These are phyloP conservation scores for Cerastis leucographa DNA, from an alignment of 2,888 invertebrate genomes.

Conservation along the genomic window DNA sequence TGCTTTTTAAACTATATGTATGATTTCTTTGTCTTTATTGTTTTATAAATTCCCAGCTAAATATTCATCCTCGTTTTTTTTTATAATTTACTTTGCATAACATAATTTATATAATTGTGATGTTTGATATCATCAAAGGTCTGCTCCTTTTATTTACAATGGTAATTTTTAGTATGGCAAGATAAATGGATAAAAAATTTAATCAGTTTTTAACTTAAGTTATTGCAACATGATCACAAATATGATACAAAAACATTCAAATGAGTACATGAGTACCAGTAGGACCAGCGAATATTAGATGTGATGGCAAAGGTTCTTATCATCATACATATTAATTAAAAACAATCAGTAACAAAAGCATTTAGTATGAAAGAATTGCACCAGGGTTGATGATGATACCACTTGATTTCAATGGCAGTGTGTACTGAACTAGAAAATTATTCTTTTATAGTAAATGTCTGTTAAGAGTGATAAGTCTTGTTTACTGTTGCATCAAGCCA, in stretches of 20 bases:
- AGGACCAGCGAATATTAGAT: slow-evolving; percentile 22
- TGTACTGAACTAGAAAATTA: not conserved
- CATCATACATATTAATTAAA: slow-evolving; percentile 23
- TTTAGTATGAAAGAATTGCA: slow-evolving; percentile 53
- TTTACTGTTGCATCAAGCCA: slow-evolving; percentile 69
- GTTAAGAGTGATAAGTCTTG: not conserved
- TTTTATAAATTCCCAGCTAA: slow-evolving; percentile 5
- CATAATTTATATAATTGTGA: not conserved
- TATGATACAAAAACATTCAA: slow-evolving; percentile 31
- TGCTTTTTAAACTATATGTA: not conserved
- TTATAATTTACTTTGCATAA: not conserved
- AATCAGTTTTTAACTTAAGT: slow-evolving; percentile 9
- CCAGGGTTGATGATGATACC: not conserved
- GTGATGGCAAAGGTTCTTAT: slow-evolving; percentile 11
- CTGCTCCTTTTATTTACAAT: slow-evolving; percentile 14
- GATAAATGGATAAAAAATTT: slow-evolving; percentile 27
- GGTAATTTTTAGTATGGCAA: slow-evolving; percentile 29
- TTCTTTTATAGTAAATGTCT: slow-evolving; percentile 48
- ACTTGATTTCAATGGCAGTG: not conserved
- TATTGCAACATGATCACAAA: slow-evolving; percentile 2
- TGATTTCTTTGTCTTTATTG: not conserved
- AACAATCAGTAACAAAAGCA: slow-evolving; percentile 16
- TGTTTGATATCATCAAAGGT: slow-evolving; percentile 1
- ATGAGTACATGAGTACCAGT: slow-evolving; percentile 34
- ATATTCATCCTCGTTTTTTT: not conserved